A percentile compares a stretch with the other conserved stretches of the same genome.
These are phyloP conservation scores for Pomacea maculata DNA, from an alignment of 1,140 invertebrate species.

Conservation along the genomic window DNA sequence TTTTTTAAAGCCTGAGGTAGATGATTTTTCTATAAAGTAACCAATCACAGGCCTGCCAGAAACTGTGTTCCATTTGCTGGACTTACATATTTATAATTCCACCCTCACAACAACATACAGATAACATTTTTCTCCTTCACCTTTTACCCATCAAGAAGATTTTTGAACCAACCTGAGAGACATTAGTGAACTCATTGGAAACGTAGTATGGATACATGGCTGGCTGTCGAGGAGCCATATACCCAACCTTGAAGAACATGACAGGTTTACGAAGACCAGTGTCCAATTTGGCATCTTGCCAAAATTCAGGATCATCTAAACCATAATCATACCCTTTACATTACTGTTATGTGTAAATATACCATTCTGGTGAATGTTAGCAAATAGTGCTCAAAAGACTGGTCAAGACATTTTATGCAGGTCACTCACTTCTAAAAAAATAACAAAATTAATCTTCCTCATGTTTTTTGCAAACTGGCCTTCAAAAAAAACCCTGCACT, in stretches of 20 bases:
- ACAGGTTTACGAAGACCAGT: conserved; percentile 40
- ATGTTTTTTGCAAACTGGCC: no score
- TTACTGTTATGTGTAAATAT: not conserved
- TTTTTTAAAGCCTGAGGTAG: no score
- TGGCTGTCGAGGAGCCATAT: conserved; percentile 33
- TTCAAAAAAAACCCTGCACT: no score
- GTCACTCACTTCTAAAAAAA: not conserved
- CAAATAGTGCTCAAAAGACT: no score
- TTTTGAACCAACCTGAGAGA: conserved; percentile 36
- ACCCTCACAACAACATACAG: no score
- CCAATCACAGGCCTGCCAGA: no score
- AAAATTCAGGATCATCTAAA: conserved; percentile 50
- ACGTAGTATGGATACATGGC: conserved; percentile 40
- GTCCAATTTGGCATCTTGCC: conserved; percentile 32
- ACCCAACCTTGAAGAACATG: conserved; percentile 51
- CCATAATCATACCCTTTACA: not conserved
- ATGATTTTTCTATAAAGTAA: no score
- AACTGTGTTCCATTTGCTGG: no score
- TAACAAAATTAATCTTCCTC: not conserved
- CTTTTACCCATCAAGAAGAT: no score
- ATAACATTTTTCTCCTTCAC: no score
- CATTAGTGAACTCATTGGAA: conserved; percentile 34
- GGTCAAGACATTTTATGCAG: not conserved
- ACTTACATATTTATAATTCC: no score
- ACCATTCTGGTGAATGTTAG: no score